Percentiles rank a stretch among this genome's conserved stretches.
phyloP scores from a whole-genome alignment of 2,797 vertebrate genomes.

The Chrysocyon brachyurus region DNA sequence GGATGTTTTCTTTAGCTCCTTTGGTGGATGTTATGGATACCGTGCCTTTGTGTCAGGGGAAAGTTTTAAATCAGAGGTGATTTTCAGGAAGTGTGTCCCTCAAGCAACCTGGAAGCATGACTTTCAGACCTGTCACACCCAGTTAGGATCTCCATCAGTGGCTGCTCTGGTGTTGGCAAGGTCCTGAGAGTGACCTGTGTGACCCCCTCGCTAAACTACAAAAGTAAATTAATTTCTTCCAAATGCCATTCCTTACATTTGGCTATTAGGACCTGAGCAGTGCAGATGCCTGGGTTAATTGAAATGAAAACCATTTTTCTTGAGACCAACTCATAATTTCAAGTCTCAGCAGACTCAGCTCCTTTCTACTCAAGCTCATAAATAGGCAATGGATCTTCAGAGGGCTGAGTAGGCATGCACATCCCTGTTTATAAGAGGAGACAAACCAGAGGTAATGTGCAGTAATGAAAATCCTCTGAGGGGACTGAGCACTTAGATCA shows the following conservation, averaged over 20 bases:
- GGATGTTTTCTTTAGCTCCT: neutral
- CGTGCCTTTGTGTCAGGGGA: neutral
- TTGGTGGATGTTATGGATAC: neutral
- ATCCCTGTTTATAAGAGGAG: neutral
- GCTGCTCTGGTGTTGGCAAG: constrained; percentile 39
- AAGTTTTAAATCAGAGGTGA: constrained; percentile 68
- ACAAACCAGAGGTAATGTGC: neutral
- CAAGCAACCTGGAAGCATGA: constrained; percentile 67
- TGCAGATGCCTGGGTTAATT: constrained; percentile 55
- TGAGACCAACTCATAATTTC: constrained; percentile 15
- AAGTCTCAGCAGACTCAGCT: neutral
- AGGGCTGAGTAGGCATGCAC: neutral
- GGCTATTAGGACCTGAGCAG: neutral
- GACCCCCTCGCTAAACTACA: constrained; percentile 60
- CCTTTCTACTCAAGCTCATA: neutral
- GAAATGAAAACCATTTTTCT: constrained; percentile 81
- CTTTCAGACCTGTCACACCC: constrained; percentile 69
- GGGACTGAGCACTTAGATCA: neutral
- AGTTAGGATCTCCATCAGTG: constrained; percentile 67
- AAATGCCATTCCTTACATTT: constrained; percentile 30
- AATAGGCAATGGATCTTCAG: neutral
- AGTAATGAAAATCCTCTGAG: neutral
- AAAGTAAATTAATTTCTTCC: constrained; percentile 75
- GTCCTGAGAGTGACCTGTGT: neutral
- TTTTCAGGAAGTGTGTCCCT: constrained; percentile 74